Percentiles rank a stretch among this genome's conserved stretches.
phyloP scores from a whole-genome alignment of 1,140 invertebrate genomes.

The Melitaea cinxia region DNA sequence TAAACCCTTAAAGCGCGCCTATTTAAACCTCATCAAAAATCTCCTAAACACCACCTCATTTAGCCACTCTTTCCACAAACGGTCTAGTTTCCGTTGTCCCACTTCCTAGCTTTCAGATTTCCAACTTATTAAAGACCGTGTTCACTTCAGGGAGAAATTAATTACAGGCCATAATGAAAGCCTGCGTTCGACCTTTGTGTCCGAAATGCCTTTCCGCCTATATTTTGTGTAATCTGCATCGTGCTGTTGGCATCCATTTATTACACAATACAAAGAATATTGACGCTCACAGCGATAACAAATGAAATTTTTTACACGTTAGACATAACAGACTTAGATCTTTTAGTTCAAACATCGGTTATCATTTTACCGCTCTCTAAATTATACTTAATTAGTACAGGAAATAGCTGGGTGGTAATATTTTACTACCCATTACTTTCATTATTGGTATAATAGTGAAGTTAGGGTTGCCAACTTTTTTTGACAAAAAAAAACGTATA shows the following conservation, averaged over 20 bases:
- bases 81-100: background rate
- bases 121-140: constrained; percentile 4
- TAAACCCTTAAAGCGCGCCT: too few relatives aligned
- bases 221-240: constrained; percentile 10
- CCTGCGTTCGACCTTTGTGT: constrained; percentile 12
- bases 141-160: constrained; percentile 8
- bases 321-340: too few relatives aligned
- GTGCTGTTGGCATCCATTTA: constrained; percentile 12
- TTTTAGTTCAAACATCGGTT: too few relatives aligned
- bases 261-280: constrained; percentile 8
- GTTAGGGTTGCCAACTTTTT: too few relatives aligned
- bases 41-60: background rate
- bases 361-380: too few relatives aligned
- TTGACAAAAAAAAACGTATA: too few relatives aligned
- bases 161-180: constrained; percentile 7
- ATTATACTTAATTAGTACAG: too few relatives aligned
- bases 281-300: background rate
- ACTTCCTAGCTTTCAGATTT: constrained; percentile 11
- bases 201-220: constrained; percentile 13
- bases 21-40: too few relatives aligned
- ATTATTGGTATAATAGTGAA: too few relatives aligned
- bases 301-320: background rate
- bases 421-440: too few relatives aligned
- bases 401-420: too few relatives aligned
- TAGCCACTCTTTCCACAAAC: constrained; percentile 2